phyloP scores from a whole-genome alignment of 2,113 vertebrate genomes.

The Gadus chalcogrammus region DNA sequence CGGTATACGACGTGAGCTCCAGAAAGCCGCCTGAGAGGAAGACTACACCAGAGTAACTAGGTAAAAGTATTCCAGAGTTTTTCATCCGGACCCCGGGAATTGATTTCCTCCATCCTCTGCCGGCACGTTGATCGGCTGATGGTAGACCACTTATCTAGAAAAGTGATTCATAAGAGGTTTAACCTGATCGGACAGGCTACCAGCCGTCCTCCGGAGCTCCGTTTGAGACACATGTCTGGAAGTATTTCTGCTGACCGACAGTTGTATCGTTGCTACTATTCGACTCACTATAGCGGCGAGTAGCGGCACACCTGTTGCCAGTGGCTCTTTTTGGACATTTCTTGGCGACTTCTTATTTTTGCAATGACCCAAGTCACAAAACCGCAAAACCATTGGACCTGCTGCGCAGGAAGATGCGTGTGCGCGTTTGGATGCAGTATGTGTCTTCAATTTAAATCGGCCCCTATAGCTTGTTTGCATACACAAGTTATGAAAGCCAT shows the following conservation, averaged over 20 bases:
- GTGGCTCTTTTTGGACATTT: constrained; percentile 52
- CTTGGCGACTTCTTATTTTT: constrained; percentile 4
- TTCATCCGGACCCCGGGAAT: not conserved
- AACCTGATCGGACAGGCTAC: constrained; percentile 4
- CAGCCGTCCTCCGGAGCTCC: not conserved
- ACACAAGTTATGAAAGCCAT: too few species aligned
- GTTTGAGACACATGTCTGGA: constrained; percentile 18
- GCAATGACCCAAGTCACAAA: not conserved
- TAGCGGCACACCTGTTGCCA: constrained; percentile 63
- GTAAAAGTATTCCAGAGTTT: constrained; percentile 37
- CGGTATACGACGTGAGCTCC: constrained; percentile 35
- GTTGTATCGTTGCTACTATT: constrained; percentile 30
- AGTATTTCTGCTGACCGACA: constrained; percentile 36
- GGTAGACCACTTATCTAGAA: not conserved
- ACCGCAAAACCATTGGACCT: too few species aligned
- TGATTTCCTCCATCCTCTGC: not conserved
- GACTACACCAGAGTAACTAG: constrained; percentile 54
- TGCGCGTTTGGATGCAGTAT: constrained; percentile 13
- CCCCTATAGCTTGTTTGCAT: too few species aligned
- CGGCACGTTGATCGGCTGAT: not conserved
- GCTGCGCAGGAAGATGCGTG: not conserved
- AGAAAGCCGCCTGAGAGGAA: constrained; percentile 29
- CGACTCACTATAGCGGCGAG: constrained; percentile 16
- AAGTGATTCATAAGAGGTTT: not conserved
- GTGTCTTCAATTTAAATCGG: not conserved